Conservation (phyloP, 1,140 invertebrate species). For the Hyles vespertilio region DNA sequence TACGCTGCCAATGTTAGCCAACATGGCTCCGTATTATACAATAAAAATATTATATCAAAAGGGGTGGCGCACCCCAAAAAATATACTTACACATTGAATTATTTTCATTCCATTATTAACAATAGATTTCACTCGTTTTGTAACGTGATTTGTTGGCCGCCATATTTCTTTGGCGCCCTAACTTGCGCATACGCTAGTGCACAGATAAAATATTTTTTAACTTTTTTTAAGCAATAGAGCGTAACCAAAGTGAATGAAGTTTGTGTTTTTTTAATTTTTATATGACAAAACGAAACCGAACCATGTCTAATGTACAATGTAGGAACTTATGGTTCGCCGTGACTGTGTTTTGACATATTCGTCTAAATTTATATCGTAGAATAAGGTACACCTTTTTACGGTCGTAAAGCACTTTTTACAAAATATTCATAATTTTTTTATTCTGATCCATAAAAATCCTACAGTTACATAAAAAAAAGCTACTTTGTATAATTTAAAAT, state of each 20-base stretch:
- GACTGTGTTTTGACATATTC: constrained; percentile 44
- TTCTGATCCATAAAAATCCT: too few species aligned
- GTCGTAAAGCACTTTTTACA: too few species aligned
- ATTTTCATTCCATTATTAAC: constrained; percentile 72
- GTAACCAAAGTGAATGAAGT: not conserved
- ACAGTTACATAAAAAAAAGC: too few species aligned
- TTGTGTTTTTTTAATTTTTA: constrained; percentile 8
- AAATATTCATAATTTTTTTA: too few species aligned
- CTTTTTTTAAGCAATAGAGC: not conserved
- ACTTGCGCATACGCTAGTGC: constrained; percentile 27
- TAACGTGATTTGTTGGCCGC: constrained; percentile 64
- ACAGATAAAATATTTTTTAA: constrained; percentile 9
- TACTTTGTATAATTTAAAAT: too few species aligned
- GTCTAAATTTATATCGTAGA: constrained; percentile 28
- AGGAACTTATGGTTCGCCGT: constrained; percentile 13
- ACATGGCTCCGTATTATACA: constrained; percentile 40
- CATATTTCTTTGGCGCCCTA: constrained; percentile 45
- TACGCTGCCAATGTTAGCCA: constrained; percentile 58
- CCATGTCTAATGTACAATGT: constrained; percentile 27
- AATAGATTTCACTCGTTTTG: constrained; percentile 68
- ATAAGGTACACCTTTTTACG: too few species aligned
- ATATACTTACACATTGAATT: constrained; percentile 58
- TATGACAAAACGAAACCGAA: not conserved
- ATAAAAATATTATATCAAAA: constrained; percentile 11
- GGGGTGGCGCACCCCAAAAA: constrained; percentile 34